phyloP scores from a whole-genome alignment of 2,113 vertebrate species.

The Austrofundulus limnaeus region DNA sequence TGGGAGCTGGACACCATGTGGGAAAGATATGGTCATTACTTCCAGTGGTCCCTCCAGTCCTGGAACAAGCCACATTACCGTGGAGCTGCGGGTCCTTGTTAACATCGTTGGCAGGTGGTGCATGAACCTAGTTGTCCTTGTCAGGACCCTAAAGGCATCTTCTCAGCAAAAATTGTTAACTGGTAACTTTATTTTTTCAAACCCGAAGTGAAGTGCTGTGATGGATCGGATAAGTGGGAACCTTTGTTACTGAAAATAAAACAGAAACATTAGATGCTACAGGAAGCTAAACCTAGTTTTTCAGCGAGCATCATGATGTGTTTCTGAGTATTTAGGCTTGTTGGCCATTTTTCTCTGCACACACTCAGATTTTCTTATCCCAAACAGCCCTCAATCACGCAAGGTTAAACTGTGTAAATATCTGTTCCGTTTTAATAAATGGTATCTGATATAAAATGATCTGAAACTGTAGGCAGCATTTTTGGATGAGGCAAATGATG shows the following conservation, averaged over 20 bases:
- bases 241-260: not conserved
- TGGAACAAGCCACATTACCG: constrained; percentile 53
- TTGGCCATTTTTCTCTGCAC: not conserved
- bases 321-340: not conserved
- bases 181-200: constrained; percentile 44
- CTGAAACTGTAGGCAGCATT: not conserved
- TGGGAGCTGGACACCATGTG: constrained; percentile 65
- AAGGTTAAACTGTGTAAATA: constrained; percentile 70
- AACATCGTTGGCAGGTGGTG: constrained; percentile 75
- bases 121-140: constrained; percentile 69
- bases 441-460: not conserved
- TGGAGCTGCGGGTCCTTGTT: constrained; percentile 57
- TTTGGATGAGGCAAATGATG: constrained; percentile 67
- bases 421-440: constrained; percentile 56
- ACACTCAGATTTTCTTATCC: constrained; percentile 14
- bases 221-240: not conserved
- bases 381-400: constrained; percentile 35
- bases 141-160: constrained; percentile 58
- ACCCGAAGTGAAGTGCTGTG: constrained; percentile 4
- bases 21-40: constrained; percentile 61
- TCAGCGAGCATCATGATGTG: not conserved
- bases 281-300: not conserved
- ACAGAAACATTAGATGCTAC: not conserved
- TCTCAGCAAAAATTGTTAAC: constrained; percentile 55
- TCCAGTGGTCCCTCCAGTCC: constrained; percentile 53